Base-by-base conservation (phyloP, 2,113 vertebrate species). In the Labeo rohita region DNA sequence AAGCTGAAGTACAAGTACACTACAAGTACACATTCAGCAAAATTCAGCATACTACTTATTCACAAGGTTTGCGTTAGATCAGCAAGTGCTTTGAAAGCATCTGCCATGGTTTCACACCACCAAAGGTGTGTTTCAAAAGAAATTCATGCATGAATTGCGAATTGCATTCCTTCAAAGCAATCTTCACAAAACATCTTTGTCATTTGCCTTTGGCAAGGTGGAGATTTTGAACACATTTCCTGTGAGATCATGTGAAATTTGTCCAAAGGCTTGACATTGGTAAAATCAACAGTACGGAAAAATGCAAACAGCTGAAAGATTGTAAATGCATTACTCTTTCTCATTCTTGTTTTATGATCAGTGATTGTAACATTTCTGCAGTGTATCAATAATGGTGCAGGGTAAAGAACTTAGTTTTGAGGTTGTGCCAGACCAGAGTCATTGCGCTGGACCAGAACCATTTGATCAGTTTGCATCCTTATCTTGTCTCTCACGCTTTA, bases 201-300 rank as follows among this genome's bases (percentile, higher is more conserved):
- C 45, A 86, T 63, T 65, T 66, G 75, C 83, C 87, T 76, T 70
- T 36, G 61, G 83, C 54, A 45, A 47, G 78, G n/a, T 75, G 59
- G 49, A 59, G 36, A 52, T 76, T 75, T 63, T 70, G 9, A 85
- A 61, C 68, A 54, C 63, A 88, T 76, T 82, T 88, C 79, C 79
- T 87, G 86, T 49, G 21, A 52, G 54, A 68, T 70, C 34, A 83
- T 43, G 23, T 79, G 61, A 56, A 47, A 23, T 73, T 43, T 39
- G 6, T 52, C 23, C 80, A 70, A 83, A 70, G 7, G 28, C 47
- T 50, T 70, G 16, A 50, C 15, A 18, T 36, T 70, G 21, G 15
- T 52, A 12, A 80, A 83, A 50, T 70, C 28, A 70, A 70, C 56
- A 68, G 13, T 10, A 81, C 23, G n/a, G 28, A 68, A 82, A 68